Percentiles rank a stretch among this genome's conserved stretches.
phyloP scores from a whole-genome alignment of 2,888 invertebrate species.

The Nesidiocoris tenuis region DNA sequence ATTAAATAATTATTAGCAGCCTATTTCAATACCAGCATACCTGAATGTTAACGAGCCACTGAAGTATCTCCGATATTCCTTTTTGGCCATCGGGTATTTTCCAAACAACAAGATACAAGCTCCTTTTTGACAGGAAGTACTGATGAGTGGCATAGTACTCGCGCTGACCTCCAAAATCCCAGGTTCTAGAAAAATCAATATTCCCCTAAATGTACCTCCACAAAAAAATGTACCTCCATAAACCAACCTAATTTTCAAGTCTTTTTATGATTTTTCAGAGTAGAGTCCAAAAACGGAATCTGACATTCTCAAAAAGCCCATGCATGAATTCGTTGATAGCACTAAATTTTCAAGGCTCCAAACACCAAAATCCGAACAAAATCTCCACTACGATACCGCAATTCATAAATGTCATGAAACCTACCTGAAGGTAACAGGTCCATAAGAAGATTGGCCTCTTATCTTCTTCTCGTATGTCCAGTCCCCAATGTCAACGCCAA shows the following conservation, averaged over 20 bases:
- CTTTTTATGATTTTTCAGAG: no score
- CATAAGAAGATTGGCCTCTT: conserved; percentile 70
- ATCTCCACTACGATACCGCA: no score
- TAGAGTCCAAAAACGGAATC: no score
- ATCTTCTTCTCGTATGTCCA: conserved; percentile 88
- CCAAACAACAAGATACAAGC: conserved; percentile 94
- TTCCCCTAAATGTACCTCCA: no score
- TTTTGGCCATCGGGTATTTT: conserved; percentile 85
- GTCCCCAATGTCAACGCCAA: conserved; percentile 95
- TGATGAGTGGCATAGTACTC: conserved; percentile 99
- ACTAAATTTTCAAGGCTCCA: no score
- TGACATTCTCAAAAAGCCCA: no score
- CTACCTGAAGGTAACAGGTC: conserved; percentile 73
- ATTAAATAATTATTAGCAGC: not conserved
- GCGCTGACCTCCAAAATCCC: conserved; percentile 98
- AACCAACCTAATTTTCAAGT: no score
- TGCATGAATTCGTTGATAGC: no score
- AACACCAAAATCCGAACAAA: no score
- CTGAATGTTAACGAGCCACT: conserved; percentile 95
- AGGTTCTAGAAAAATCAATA: conserved; percentile 67
- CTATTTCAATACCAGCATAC: conserved; percentile 53
- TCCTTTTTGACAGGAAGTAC: conserved; percentile 93
- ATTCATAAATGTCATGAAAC: no score
- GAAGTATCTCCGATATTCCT: conserved; percentile 85
- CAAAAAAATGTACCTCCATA: no score